These are phyloP conservation scores for Toxotes chatareus DNA, from an alignment of 2,113 vertebrate species.

Conservation along the genomic window DNA sequence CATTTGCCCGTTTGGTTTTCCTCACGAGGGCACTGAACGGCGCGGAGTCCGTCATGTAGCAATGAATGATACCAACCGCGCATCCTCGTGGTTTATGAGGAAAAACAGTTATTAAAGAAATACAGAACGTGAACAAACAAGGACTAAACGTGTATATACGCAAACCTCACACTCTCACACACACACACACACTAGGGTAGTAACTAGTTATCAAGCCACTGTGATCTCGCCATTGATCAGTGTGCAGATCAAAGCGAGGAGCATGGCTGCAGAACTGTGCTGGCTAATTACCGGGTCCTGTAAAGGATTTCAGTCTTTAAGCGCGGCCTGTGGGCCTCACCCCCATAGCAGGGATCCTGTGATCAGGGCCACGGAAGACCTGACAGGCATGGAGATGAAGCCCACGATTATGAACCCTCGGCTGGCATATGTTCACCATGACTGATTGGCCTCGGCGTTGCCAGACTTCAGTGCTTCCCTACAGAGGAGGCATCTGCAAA, in stretches of 20 bases:
- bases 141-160: neutral
- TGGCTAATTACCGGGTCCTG: constrained; percentile 69
- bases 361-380: constrained; percentile 63
- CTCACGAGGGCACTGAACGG: constrained; percentile 13
- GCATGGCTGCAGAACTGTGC: constrained; percentile 54
- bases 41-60: neutral
- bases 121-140: constrained; percentile 6
- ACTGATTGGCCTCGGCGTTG: constrained; percentile 59
- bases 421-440: constrained; percentile 57
- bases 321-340: constrained; percentile 58
- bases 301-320: constrained; percentile 73
- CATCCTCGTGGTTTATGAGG: constrained; percentile 19
- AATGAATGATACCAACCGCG: constrained; percentile 8
- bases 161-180: constrained; percentile 6
- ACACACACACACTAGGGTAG: constrained; percentile 14
- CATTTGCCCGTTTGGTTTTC: constrained; percentile 35
- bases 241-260: constrained; percentile 67
- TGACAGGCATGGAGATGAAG: constrained; percentile 63
- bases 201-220: constrained; percentile 55
- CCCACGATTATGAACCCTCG: constrained; percentile 53
- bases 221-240: constrained; percentile 74
- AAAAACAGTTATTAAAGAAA: constrained; percentile 5
- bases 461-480: constrained; percentile 58
- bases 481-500: constrained; percentile 63
- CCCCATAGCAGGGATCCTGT: constrained; percentile 61